phyloP scores from a whole-genome alignment of 2,797 vertebrate species.

The Lagocephalus sceleratus region DNA sequence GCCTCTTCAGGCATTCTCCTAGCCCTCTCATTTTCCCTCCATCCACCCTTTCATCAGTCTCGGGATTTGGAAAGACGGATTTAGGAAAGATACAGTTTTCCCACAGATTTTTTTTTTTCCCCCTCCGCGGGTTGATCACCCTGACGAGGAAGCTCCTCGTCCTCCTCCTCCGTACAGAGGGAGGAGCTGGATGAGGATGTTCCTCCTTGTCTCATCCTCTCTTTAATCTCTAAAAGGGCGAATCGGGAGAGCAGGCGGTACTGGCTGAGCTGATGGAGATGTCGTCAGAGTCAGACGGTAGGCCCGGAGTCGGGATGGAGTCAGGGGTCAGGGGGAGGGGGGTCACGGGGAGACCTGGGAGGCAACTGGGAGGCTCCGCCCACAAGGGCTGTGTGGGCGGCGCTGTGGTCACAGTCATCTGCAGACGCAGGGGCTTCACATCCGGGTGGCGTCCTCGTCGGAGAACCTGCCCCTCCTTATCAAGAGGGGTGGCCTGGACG shows the following conservation, averaged over 20 bases:
- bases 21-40: slow-evolving; percentile 8
- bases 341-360: slow-evolving; percentile 80
- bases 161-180: slow-evolving; percentile 39
- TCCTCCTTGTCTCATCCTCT: slow-evolving; percentile 18
- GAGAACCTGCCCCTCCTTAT: slow-evolving; percentile 99
- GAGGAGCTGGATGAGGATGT: slow-evolving; percentile 54
- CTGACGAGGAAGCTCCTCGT: slow-evolving; percentile 29
- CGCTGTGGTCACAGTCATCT: slow-evolving; percentile 81
- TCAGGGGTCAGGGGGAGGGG: slow-evolving; percentile 79
- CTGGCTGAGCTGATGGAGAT: slow-evolving; percentile 86
- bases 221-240: slow-evolving; percentile 79
- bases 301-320: slow-evolving; percentile 44
- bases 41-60: slow-evolving; percentile 21
- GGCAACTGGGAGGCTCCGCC: slow-evolving; percentile 79
- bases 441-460: slow-evolving; percentile 98
- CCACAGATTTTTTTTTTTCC: slow-evolving; percentile 1
- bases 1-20: slow-evolving; percentile 35
- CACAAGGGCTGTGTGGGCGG: slow-evolving; percentile 79
- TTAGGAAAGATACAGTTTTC: slow-evolving; percentile 42
- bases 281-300: slow-evolving; percentile 70
- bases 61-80: slow-evolving; percentile 11
- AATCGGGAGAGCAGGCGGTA: slow-evolving; percentile 86
- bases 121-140: slow-evolving; percentile 12
- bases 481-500: slow-evolving; percentile 97
- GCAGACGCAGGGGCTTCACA: slow-evolving; percentile 88